These are phyloP conservation scores for Augochlora pura DNA, from an alignment of 1,140 invertebrate species.

Conservation along the genomic window DNA sequence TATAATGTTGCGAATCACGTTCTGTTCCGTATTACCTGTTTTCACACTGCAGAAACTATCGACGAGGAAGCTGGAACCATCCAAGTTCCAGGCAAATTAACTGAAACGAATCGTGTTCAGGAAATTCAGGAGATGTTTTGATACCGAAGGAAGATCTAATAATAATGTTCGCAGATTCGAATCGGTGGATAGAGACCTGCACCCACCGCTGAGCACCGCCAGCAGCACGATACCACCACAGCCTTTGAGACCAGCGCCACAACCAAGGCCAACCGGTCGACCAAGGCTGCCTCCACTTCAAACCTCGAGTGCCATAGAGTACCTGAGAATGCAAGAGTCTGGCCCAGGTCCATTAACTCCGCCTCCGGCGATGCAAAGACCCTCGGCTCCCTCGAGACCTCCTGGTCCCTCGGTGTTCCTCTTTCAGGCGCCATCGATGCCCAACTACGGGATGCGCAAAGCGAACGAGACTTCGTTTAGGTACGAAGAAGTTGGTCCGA, in stretches of 20 bases:
- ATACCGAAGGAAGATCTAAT: neutral
- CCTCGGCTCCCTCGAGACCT: constrained; percentile 53
- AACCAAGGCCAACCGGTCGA: constrained; percentile 71
- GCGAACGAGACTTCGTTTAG: constrained; percentile 52
- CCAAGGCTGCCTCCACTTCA: constrained; percentile 75
- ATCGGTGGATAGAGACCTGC: constrained; percentile 75
- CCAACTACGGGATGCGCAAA: constrained; percentile 56
- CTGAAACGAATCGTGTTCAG: too few species aligned
- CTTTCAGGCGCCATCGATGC: constrained; percentile 63
- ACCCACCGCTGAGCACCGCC: constrained; percentile 68
- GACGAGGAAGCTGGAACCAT: too few species aligned
- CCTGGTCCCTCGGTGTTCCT: constrained; percentile 62
- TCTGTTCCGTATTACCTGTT: too few species aligned
- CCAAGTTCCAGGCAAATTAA: too few species aligned
- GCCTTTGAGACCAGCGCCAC: constrained; percentile 81
- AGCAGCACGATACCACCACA: constrained; percentile 79
- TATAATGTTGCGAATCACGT: too few species aligned
- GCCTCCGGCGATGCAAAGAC: constrained; percentile 63
- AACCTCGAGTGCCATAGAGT: constrained; percentile 67
- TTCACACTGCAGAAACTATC: too few species aligned
- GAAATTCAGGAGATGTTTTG: too few species aligned
- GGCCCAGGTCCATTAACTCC: constrained; percentile 71
- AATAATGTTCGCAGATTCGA: constrained; percentile 70
- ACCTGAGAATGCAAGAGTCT: constrained; percentile 70
- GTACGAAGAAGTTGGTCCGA: constrained; percentile 50